Conservation (phyloP, 2,797 vertebrate species). For the Sebastes melanostomus region DNA sequence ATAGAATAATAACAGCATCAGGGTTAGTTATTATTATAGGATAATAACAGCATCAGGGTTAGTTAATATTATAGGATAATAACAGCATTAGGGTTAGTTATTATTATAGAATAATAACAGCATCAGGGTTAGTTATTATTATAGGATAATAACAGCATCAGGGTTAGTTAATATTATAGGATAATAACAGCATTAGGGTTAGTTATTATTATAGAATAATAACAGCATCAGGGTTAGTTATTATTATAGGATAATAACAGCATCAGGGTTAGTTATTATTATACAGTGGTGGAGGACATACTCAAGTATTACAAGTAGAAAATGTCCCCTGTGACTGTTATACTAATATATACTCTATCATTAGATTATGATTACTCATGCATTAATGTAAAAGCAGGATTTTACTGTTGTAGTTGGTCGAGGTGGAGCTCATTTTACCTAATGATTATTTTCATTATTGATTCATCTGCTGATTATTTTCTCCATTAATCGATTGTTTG, state of each 20-base stretch:
- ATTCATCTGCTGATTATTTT: too few species aligned
- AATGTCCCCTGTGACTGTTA: neutral
- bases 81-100: too few species aligned
- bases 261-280: neutral
- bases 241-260: neutral
- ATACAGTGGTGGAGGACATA: neutral
- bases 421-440: too few species aligned
- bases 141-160: neutral
- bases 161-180: neutral
- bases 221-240: too few species aligned
- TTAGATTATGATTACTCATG: neutral
- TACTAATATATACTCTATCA: neutral
- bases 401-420: too few species aligned
- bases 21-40: neutral
- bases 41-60: accelerated
- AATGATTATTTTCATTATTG: too few species aligned
- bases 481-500: too few species aligned
- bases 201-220: neutral
- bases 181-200: neutral
- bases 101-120: neutral
- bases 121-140: too few species aligned
- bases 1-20: neutral
- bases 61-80: neutral
- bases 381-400: neutral
- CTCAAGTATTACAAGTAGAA: neutral